Conservation (phyloP, 2,113 vertebrate species). For the Marcusenius ussheri region DNA sequence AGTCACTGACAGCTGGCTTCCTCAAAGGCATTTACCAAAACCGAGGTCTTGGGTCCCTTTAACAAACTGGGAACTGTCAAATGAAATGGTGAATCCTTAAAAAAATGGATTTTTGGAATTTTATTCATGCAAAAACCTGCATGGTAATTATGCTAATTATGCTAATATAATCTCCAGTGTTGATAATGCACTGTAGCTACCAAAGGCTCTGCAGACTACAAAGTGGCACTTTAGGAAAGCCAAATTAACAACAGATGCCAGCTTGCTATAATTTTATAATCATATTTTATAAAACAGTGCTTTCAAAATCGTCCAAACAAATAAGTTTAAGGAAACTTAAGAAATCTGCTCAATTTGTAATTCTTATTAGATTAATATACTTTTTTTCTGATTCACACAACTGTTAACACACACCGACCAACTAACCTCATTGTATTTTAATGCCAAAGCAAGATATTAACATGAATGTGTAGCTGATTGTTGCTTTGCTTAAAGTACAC, state of each 20-base stretch:
- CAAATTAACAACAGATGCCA: not conserved
- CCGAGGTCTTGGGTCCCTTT: not conserved
- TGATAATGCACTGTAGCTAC: not conserved
- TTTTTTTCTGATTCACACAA: not conserved
- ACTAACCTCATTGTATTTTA: not conserved
- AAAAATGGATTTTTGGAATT: not conserved
- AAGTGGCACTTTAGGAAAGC: not conserved
- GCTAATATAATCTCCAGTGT: not conserved
- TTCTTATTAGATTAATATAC: not conserved
- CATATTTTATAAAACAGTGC: not conserved
- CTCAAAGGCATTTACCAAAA: not conserved
- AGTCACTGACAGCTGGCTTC: not conserved
- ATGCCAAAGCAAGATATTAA: not conserved
- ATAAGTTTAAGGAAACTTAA: not conserved
- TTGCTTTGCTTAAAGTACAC: not conserved
- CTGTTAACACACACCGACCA: not conserved
- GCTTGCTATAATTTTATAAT: not conserved
- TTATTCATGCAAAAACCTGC: not conserved
- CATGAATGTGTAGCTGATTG: not conserved
- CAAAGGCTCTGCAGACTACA: not conserved
- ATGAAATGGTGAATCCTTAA: not conserved
- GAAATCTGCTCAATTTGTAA: not conserved
- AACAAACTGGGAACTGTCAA: not conserved
- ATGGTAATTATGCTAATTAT: not conserved
- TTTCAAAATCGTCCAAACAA: not conserved